phyloP scores from a whole-genome alignment of 53 echinoderm and acorn worm species.

The Pentamera pediparva region DNA sequence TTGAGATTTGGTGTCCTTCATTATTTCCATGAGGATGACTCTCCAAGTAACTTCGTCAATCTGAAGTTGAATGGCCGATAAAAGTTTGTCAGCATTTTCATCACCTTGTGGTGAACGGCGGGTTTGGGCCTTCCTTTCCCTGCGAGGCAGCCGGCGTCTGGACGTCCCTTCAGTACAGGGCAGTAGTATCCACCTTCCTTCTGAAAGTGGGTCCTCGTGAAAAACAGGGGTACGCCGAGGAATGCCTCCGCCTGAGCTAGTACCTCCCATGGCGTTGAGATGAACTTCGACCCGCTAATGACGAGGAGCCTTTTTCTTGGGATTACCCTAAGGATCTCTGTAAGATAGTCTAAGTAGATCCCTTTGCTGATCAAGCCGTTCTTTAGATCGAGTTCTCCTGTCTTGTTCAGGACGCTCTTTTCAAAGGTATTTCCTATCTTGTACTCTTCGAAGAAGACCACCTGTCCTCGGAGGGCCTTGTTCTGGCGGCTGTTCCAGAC shows the following conservation, averaged over 20 bases:
- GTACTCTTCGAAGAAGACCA: conserved; percentile 14
- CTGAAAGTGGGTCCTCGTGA: neutral
- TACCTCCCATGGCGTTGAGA: conserved; percentile 13
- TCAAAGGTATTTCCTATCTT: conserved; percentile 18
- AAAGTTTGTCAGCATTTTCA: neutral
- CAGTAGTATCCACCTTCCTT: conserved; percentile 8
- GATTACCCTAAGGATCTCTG: neutral
- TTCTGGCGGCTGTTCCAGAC: too few species aligned
- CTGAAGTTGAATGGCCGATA: conserved; percentile 1
- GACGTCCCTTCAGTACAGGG: neutral
- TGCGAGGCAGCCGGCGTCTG: conserved; percentile 5
- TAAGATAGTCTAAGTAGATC: neutral
- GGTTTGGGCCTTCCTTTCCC: conserved; percentile 22
- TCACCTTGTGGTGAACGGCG: neutral
- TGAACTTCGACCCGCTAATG: neutral
- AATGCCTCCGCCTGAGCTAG: neutral
- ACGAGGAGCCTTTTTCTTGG: conserved; percentile 15
- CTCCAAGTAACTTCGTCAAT: neutral
- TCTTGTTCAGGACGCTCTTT: conserved; percentile 7
- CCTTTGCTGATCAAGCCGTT: conserved; percentile 7
- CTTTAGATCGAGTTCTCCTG: neutral
- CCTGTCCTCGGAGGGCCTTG: too few species aligned
- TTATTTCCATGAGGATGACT: neutral
- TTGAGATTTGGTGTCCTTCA: neutral
- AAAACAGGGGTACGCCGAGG: neutral